Conservation (phyloP, 1,140 invertebrate genomes). For the Lasioglossum baleicum region DNA sequence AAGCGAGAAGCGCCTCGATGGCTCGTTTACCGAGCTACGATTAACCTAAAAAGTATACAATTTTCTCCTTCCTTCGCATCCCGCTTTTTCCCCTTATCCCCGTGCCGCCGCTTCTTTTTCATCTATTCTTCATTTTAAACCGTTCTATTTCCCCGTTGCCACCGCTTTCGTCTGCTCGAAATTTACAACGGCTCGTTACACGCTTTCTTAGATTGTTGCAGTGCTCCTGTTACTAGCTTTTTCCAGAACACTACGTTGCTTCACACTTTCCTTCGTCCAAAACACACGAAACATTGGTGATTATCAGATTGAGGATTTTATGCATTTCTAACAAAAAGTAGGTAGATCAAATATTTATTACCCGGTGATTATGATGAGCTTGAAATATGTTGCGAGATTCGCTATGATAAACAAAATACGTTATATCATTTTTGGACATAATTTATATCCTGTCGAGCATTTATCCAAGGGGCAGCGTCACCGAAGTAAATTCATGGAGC, state of each 20-base stretch:
- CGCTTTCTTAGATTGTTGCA: too few relatives aligned
- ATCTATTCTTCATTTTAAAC: slow-evolving; percentile 6
- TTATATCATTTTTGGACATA: too few relatives aligned
- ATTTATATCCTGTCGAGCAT: background rate
- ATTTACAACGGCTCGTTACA: background rate
- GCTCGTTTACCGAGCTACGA: slow-evolving; percentile 64
- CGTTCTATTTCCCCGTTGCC: slow-evolving; percentile 1
- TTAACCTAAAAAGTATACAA: slow-evolving; percentile 67
- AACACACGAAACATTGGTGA: too few relatives aligned
- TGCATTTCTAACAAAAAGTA: too few relatives aligned
- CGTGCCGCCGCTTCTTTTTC: background rate
- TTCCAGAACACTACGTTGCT: too few relatives aligned
- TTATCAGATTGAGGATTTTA: too few relatives aligned
- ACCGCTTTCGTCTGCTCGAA: background rate
- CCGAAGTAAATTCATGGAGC: background rate
- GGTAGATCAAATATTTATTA: too few relatives aligned
- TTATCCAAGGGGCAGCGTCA: background rate
- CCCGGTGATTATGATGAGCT: too few relatives aligned
- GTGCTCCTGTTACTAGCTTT: too few relatives aligned
- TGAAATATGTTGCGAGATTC: too few relatives aligned
- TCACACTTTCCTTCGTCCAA: too few relatives aligned
- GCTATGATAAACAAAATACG: too few relatives aligned
- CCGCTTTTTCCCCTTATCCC: slow-evolving; percentile 11
- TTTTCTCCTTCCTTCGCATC: slow-evolving; percentile 25
- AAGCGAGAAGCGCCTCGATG: slow-evolving; percentile 55